Percentiles rank a stretch among this genome's conserved stretches.
phyloP scores from a whole-genome alignment of 2,797 vertebrate genomes.

The Antrozous pallidus region DNA sequence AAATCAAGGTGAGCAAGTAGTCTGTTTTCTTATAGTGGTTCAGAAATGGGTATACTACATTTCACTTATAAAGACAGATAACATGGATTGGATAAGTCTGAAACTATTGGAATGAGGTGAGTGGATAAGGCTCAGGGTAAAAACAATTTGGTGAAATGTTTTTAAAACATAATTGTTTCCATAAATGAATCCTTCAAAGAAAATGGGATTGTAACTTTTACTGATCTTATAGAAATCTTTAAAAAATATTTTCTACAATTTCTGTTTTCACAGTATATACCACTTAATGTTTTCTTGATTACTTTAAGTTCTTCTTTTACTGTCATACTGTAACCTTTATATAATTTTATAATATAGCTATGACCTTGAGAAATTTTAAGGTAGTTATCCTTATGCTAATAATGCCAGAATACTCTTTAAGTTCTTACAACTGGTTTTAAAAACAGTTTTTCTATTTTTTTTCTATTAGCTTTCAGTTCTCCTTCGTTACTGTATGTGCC shows the following conservation, averaged over 20 bases:
- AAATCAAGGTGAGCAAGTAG: neutral
- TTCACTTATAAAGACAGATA: neutral
- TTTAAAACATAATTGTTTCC: constrained; percentile 1
- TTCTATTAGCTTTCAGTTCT: neutral
- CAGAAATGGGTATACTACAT: neutral
- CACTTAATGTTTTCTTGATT: constrained; percentile 33
- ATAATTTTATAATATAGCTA: constrained; percentile 35
- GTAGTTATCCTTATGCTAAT: neutral
- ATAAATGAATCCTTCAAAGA: constrained; percentile 1
- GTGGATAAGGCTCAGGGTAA: neutral
- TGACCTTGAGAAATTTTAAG: constrained; percentile 1
- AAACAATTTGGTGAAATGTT: constrained; percentile 3
- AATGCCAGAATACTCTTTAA: neutral
- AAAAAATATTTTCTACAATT: constrained; percentile 30
- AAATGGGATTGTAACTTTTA: neutral
- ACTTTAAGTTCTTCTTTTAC: neutral
- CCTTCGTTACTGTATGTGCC: neutral
- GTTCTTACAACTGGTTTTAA: neutral
- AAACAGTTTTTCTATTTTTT: neutral
- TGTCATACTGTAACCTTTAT: neutral
- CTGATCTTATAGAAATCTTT: constrained; percentile 35
- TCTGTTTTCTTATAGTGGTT: neutral
- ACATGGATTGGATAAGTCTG: neutral
- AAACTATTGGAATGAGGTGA: neutral
- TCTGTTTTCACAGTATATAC: neutral